Evolutionary conservation across 2,113 vertebrate genomes (phyloP).

Genomic region (Bothrops jararaca): DNA sequence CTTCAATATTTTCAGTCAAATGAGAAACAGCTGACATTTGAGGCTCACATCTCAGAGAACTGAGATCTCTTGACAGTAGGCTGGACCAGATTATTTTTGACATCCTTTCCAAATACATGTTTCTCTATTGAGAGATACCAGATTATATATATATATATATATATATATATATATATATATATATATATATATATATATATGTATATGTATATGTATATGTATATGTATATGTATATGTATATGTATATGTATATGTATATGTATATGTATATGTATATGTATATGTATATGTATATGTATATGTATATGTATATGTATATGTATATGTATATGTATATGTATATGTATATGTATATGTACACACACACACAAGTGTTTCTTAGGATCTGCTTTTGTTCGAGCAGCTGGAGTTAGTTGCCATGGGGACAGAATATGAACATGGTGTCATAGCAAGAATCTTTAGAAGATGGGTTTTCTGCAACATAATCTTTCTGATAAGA

Average conservation of each 20-base stretch:
- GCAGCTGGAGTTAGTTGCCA: background rate
- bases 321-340: background rate
- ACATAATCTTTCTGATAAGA: constrained; percentile 11
- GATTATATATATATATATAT: background rate
- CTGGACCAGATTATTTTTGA: background rate
- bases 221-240: background rate
- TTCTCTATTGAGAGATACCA: background rate
- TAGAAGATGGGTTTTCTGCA: background rate
- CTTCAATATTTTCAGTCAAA: background rate
- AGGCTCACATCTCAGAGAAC: background rate
- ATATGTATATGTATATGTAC: background rate
- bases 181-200: background rate
- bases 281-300: too few species aligned
- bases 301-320: background rate
- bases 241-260: background rate
- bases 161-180: background rate
- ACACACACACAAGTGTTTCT: background rate
- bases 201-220: background rate
- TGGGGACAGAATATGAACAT: background rate
- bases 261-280: background rate
- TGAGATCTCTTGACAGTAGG: background rate
- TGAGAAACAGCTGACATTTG: background rate
- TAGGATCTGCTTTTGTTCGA: background rate
- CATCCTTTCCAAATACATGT: background rate
- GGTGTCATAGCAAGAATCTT: background rate